phyloP scores from a whole-genome alignment of 2,113 vertebrate genomes.

The Entelurus aequoreus region DNA sequence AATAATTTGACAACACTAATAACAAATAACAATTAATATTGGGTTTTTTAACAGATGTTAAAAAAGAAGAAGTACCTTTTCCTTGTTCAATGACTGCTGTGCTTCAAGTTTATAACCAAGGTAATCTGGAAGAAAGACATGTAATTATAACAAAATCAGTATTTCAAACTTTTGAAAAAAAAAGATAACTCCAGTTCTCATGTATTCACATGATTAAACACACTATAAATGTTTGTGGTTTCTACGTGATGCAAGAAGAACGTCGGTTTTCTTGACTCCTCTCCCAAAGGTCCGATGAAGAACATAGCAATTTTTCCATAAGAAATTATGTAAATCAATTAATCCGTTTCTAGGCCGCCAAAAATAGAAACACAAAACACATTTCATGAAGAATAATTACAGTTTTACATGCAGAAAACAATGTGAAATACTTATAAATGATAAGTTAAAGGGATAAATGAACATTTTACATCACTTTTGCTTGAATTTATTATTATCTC shows the following conservation, averaged over 20 bases:
- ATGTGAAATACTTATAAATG: too few relatives aligned
- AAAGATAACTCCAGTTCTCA: background rate
- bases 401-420: too few relatives aligned
- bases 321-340: too few relatives aligned
- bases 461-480: too few relatives aligned
- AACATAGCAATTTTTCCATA: too few relatives aligned
- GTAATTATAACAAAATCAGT: background rate
- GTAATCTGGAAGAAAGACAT: conserved; percentile 76
- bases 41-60: background rate
- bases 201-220: background rate
- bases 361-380: too few relatives aligned
- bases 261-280: too few relatives aligned
- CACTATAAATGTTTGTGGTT: background rate
- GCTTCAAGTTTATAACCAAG: conserved; percentile 94
- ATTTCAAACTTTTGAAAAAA: background rate
- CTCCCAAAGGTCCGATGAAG: too few relatives aligned
- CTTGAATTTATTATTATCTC: too few relatives aligned
- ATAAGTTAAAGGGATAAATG: too few relatives aligned
- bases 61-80: conserved; percentile 76
- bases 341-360: too few relatives aligned
- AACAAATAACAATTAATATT: background rate
- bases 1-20: background rate
- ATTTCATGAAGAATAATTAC: too few relatives aligned
- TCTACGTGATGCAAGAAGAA: background rate
- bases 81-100: conserved; percentile 94